Evolutionary conservation across 2,888 invertebrate species (phyloP).

Genomic region (Pandemis heparana): DNA sequence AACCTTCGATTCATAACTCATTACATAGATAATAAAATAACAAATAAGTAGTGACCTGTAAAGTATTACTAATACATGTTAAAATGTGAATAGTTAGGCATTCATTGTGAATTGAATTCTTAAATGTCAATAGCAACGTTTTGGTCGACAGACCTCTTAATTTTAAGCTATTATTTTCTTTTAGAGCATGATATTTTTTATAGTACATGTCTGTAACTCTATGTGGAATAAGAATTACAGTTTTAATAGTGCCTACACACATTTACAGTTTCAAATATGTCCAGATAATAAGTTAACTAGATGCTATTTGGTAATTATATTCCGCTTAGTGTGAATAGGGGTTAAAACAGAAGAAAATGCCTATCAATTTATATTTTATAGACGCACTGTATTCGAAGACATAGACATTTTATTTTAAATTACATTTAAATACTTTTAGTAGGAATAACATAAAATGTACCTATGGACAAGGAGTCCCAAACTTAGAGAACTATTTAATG

Average conservation of each 20-base stretch:
- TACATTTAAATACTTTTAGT: constrained; percentile 55
- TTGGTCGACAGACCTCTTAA: not conserved
- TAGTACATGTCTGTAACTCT: constrained; percentile 24
- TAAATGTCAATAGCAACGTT: constrained; percentile 34
- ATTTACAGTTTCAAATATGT: constrained; percentile 35
- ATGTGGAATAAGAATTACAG: constrained; percentile 12
- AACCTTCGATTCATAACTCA: constrained; percentile 11
- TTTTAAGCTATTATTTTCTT: not conserved
- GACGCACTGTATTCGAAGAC: constrained; percentile 62
- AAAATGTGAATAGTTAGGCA: constrained; percentile 49
- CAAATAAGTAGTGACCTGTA: constrained; percentile 60
- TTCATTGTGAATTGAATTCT: constrained; percentile 52
- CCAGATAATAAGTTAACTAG: constrained; percentile 36
- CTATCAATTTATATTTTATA: constrained; percentile 67
- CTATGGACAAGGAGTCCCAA: constrained; percentile 44
- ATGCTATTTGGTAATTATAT: constrained; percentile 45
- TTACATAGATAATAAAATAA: constrained; percentile 49
- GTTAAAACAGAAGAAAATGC: constrained; percentile 48
- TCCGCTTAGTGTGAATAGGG: constrained; percentile 43
- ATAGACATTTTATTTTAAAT: constrained; percentile 65
- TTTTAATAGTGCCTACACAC: constrained; percentile 41
- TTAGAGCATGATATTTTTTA: constrained; percentile 37
- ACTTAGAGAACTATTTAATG: constrained; percentile 43
- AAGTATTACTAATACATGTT: constrained; percentile 75
- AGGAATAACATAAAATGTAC: constrained; percentile 51